Evolutionary conservation across 2,797 vertebrate genomes (phyloP).

Genomic region (Halcyon leucocephala): DNA sequence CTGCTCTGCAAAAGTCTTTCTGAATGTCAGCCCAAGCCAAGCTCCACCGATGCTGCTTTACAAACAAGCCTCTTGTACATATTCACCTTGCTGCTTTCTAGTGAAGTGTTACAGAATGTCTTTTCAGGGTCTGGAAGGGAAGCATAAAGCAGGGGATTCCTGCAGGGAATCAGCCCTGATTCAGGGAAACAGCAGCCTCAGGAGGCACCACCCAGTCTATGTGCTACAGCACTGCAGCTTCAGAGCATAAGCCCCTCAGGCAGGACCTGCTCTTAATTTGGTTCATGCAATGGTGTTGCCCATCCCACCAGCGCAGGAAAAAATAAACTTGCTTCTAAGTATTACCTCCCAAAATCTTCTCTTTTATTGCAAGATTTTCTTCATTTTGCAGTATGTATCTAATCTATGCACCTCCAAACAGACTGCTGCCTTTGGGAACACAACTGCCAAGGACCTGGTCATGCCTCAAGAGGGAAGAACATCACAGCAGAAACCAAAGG

Average conservation of each 20-base stretch:
- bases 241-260: neutral
- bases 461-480: neutral
- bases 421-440: neutral
- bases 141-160: neutral
- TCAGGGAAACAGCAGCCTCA: rapidly evolving
- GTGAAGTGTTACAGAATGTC: neutral
- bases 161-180: neutral
- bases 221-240: neutral
- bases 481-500: neutral
- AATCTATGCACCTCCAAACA: neutral
- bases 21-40: neutral
- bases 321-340: neutral
- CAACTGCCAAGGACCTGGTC: neutral
- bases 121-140: neutral
- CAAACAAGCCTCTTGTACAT: neutral
- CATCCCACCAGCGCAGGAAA: neutral
- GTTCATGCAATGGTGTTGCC: neutral
- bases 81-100: neutral
- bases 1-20: neutral
- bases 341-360: neutral
- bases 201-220: neutral
- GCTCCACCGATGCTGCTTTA: neutral
- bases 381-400: neutral
- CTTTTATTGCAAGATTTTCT: neutral
- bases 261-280: neutral